A percentile compares a stretch with the other conserved stretches of the same genome.
Conservation (phyloP, 2,113 vertebrate genomes). For the Alces alces region DNA sequence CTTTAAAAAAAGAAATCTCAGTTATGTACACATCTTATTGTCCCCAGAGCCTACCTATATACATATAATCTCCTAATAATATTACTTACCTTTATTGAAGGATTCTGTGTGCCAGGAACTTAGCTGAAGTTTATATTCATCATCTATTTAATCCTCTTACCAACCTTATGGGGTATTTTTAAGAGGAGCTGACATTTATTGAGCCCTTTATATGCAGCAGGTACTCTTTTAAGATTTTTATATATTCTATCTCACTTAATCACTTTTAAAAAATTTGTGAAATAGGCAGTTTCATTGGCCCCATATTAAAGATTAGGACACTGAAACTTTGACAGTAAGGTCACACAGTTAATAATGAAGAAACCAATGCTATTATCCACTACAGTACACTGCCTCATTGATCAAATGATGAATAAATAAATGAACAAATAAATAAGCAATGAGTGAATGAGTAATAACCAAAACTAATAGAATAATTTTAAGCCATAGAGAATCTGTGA, state of each 20-base stretch:
- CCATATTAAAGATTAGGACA: not conserved
- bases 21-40: not conserved
- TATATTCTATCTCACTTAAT: not conserved
- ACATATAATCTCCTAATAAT: not conserved
- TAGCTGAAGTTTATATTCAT: not conserved
- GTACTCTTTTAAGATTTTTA: not conserved
- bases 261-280: not conserved
- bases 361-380: not conserved
- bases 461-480: not conserved
- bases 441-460: conserved; percentile 8
- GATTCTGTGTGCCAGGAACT: not conserved
- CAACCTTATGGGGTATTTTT: not conserved
- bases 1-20: not conserved
- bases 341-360: not conserved
- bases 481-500: not conserved
- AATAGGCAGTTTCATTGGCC: not conserved
- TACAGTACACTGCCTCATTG: not conserved
- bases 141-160: not conserved
- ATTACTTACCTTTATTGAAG: not conserved
- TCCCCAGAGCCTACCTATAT: not conserved
- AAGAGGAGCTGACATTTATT: not conserved
- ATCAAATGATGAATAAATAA: not conserved
- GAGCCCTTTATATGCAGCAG: not conserved
- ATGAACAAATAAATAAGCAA: not conserved
- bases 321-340: not conserved